Conservation (phyloP, 1,140 invertebrate species). For the Macrotrachela quadricornifera region DNA sequence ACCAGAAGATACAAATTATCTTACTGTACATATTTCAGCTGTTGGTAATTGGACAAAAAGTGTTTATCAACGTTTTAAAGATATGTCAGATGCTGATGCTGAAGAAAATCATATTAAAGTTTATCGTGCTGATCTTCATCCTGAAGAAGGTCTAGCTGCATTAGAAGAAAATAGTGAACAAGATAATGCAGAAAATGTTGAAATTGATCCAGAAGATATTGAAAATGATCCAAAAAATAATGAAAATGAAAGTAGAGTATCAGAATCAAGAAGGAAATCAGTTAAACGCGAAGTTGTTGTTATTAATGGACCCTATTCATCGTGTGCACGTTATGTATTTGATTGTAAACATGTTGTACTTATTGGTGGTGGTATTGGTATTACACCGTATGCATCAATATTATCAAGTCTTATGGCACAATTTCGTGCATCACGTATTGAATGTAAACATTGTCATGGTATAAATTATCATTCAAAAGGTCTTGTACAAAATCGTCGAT, state of each 20-base stretch:
- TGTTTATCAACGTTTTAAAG: conserved; percentile 55
- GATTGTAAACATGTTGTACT: conserved; percentile 75
- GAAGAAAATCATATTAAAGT: too few species aligned
- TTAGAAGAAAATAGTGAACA: too few species aligned
- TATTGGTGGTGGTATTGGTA: conserved; percentile 75
- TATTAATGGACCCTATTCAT: conserved; percentile 78
- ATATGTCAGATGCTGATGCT: too few species aligned
- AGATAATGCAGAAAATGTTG: too few species aligned
- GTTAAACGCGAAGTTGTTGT: conserved; percentile 42
- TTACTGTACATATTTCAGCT: conserved; percentile 76
- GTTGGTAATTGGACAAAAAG: conserved; percentile 83
- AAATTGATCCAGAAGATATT: too few species aligned
- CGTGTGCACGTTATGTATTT: conserved; percentile 78
- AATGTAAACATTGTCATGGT: conserved; percentile 60
- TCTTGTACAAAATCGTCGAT: conserved; percentile 38
- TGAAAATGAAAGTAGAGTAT: too few species aligned
- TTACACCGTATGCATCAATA: conserved; percentile 88
- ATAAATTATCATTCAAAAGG: conserved; percentile 44
- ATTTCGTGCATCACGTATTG: conserved; percentile 45
- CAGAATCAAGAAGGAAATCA: too few species aligned
- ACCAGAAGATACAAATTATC: conserved; percentile 68
- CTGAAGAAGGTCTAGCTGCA: too few species aligned
- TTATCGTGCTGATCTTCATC: too few species aligned
- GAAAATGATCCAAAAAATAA: too few species aligned
- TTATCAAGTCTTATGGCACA: conserved; percentile 78